Evolutionary conservation across 2,113 vertebrate genomes (phyloP).

Genomic region (Athene noctua): DNA sequence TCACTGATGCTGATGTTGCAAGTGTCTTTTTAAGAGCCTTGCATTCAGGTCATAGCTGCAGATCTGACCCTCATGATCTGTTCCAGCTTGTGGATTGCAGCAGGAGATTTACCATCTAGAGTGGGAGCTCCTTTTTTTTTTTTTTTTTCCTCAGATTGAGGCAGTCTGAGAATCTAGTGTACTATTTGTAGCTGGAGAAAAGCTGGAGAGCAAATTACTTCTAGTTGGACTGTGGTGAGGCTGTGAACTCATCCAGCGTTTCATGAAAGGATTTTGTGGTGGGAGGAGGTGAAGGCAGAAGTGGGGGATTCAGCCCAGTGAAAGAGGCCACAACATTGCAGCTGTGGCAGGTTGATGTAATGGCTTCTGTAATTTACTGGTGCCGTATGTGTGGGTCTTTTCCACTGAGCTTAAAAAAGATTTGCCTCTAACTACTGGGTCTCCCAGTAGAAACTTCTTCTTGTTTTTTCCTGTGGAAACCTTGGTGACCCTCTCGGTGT

Average conservation of each 20-base stretch:
- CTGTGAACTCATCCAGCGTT: neutral
- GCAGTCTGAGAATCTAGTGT: neutral
- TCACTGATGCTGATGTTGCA: neutral
- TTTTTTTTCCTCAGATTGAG: neutral
- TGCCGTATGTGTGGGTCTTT: conserved; percentile 21
- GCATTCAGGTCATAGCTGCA: neutral
- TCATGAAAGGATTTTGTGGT: neutral
- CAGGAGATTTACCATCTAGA: neutral
- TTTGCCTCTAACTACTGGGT: conserved; percentile 58
- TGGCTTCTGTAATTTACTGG: conserved; percentile 55
- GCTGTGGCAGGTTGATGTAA: conserved; percentile 4
- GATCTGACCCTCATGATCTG: neutral
- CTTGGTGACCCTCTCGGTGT: conserved; percentile 2
- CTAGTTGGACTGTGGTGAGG: neutral
- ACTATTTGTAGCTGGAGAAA: neutral
- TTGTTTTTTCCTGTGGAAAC: conserved; percentile 50
- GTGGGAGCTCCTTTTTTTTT: neutral
- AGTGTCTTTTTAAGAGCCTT: neutral
- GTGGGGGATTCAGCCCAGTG: conserved; percentile 24
- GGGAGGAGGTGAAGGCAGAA: neutral
- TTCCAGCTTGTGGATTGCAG: neutral
- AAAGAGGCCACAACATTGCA: conserved; percentile 33
- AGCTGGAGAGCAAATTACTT: neutral
- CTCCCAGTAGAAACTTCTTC: conserved; percentile 26
- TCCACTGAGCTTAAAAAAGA: conserved; percentile 55